Evolutionary conservation across 2,888 invertebrate genomes (phyloP), one percentile per base, ranked within the genome.

Genomic region (Tetranychus piercei): DNA sequence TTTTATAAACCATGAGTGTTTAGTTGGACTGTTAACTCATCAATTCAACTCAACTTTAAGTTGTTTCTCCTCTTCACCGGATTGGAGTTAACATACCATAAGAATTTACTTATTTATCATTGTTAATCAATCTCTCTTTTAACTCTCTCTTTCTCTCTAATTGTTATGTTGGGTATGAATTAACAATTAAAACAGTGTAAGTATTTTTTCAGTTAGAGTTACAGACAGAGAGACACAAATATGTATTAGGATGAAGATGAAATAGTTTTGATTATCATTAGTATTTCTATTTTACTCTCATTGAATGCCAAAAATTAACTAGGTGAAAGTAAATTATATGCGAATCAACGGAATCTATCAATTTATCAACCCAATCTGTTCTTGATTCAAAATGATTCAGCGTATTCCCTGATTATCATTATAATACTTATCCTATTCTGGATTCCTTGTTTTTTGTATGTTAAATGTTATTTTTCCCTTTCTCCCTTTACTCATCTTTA

Each of bases 331-430:
- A 55, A 55, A 55, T 55, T 55, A 55, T 55, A 55, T 55, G 55
- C 55, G 55, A 55, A 55, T 55, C 55, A 55, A 55, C 55, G 55
- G 55, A 55, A 55, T 55, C 55, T 55, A 55, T 55, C 55, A 55
- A 55, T 55, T 55, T 55, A 15, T 15, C 15, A 9, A 55, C 9
- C 55, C 15, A 55, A 15, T 15, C 11, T 15, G 55, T 55, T 55
- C 55, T 55, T 55, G 55, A 55, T 55, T 55, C 11, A 55, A 55
- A 55, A 55, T 55, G 55, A 55, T 55, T 55, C 55, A 55, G 55
- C 55, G 55, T 55, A 34, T 55, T 55, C 55, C 55, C 55, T 55
- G 55, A 55, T 55, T 55, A 55, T 55, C 15, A 55, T 55, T 15
- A 55, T 55, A 15, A 55, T 55, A 55, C 9, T 55, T 15, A 55